Evolutionary conservation across 2,888 invertebrate species (phyloP).

Genomic region (Teinopalpus imperialis): DNA sequence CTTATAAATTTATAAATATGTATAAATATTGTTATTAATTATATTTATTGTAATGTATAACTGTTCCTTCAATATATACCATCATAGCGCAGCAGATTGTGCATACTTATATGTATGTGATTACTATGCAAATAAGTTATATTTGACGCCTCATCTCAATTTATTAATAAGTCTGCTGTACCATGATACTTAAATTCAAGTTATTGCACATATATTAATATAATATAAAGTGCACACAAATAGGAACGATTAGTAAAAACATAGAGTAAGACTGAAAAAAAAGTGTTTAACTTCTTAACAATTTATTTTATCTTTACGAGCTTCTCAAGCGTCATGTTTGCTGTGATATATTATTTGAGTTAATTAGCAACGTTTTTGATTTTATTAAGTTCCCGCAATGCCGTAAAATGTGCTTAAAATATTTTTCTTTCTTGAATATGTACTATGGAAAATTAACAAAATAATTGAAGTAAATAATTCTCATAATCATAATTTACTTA

Average conservation of each 20-base stretch:
- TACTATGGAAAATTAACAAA: no score
- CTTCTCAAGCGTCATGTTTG: slow-evolving; percentile 60
- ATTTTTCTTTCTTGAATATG: no score
- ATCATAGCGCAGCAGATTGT: slow-evolving; percentile 51
- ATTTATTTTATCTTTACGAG: slow-evolving; percentile 38
- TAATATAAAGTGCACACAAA: slow-evolving; percentile 70
- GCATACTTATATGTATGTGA: slow-evolving; percentile 20
- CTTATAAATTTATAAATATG: slow-evolving; percentile 44
- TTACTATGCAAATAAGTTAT: slow-evolving; percentile 23
- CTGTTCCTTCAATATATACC: slow-evolving; percentile 58
- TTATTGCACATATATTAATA: slow-evolving; percentile 63
- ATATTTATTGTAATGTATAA: slow-evolving; percentile 56
- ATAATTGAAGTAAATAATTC: no score
- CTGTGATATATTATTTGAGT: slow-evolving; percentile 57
- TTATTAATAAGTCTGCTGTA: slow-evolving; percentile 42
- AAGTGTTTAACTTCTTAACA: slow-evolving; percentile 23
- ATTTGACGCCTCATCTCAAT: slow-evolving; percentile 5
- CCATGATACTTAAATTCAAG: slow-evolving; percentile 47
- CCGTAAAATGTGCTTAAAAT: no score
- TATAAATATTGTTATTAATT: slow-evolving; percentile 69
- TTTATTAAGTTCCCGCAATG: no score
- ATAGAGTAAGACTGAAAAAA: slow-evolving; percentile 75
- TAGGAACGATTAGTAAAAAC: slow-evolving; percentile 53
- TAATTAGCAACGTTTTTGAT: slow-evolving; percentile 15
- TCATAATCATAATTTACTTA: no score